phyloP scores from a whole-genome alignment of 2,888 invertebrate genomes.

The Dicranocentrus wangi region DNA sequence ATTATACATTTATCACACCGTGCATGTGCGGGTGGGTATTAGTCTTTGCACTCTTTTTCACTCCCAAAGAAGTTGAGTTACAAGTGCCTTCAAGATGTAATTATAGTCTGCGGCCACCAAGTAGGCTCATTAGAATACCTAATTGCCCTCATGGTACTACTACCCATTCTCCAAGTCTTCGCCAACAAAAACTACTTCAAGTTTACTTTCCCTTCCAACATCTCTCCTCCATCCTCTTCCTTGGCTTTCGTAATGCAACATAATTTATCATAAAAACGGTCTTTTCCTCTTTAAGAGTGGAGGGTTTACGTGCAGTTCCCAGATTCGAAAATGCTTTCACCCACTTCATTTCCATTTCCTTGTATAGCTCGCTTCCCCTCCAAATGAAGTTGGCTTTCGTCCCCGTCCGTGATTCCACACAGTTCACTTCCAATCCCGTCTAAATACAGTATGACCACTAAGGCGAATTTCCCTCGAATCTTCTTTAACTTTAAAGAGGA shows the following conservation, averaged over 20 bases:
- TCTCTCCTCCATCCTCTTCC: constrained; percentile 7
- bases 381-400: not conserved
- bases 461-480: not conserved
- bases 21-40: not conserved
- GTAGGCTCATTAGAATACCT: constrained; percentile 47
- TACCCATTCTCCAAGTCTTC: not conserved
- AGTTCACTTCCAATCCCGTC: not conserved
- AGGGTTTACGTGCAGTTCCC: not conserved
- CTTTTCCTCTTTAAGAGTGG: not conserved
- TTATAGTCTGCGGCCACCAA: constrained; percentile 31
- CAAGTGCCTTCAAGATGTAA: constrained; percentile 34
- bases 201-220: constrained; percentile 7
- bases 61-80: not conserved
- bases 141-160: constrained; percentile 39
- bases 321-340: constrained; percentile 27
- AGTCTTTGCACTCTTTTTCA: not conserved
- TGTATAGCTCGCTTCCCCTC: not conserved
- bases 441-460: not conserved
- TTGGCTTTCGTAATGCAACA: constrained; percentile 26
- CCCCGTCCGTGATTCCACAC: not conserved
- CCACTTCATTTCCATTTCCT: constrained; percentile 25
- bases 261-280: constrained; percentile 33
- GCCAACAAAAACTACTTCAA: constrained; percentile 5
- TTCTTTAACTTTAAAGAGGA: not conserved
- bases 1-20: too few species aligned